Evolutionary conservation across 2,113 vertebrate genomes (phyloP), one percentile per base, ranked within the genome.

Genomic region (Arenaria interpres): DNA sequence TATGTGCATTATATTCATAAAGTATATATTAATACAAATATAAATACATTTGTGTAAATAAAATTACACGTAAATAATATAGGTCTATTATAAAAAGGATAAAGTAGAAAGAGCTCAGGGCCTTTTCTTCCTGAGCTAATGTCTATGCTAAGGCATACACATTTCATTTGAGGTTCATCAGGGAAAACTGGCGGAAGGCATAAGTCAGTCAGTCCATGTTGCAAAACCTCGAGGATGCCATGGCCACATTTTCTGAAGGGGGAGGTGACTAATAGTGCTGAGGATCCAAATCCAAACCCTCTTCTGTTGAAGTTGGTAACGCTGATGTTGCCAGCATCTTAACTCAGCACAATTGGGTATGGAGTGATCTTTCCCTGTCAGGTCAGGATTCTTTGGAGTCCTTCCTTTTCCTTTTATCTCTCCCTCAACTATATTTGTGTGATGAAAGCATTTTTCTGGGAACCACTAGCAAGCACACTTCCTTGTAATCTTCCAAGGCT

Each of bases 381-480:
- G 53, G 13, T 82, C 53, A 78, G 59, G 15, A 64, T 93, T 85
- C 50, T 48, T 69, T 81, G 2, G 5, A 45, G n/a, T 53, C 56
- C 35, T 92, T 73, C 64, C 13, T 78, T 90, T 83, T 67, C 33
- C 9, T 67, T 91, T 87, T 85, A 19, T 73, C 35, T 85, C 35
- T 75, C 17, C 35, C 6, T 73, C 53, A 72, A 37, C 33, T 10
- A 2, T n/a, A 28, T 85, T 89, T 59, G 24, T 45, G 66, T 1
- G 4, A 66, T 75, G 53, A 88, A 91, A 88, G 39, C 33, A 10
- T 76, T 95, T 89, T 95, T 76, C 89, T 96, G 96, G 71, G 74
- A 85, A 93, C 54, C n/a, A 79, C 1, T 33, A 79, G 27, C 43
- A 54, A 56, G 33, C 43, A 60, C 4, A 21, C 62, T 95, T 96